These are phyloP conservation scores for Athene cunicularia DNA, from an alignment of 2,113 vertebrate genomes.

Conservation along the genomic window DNA sequence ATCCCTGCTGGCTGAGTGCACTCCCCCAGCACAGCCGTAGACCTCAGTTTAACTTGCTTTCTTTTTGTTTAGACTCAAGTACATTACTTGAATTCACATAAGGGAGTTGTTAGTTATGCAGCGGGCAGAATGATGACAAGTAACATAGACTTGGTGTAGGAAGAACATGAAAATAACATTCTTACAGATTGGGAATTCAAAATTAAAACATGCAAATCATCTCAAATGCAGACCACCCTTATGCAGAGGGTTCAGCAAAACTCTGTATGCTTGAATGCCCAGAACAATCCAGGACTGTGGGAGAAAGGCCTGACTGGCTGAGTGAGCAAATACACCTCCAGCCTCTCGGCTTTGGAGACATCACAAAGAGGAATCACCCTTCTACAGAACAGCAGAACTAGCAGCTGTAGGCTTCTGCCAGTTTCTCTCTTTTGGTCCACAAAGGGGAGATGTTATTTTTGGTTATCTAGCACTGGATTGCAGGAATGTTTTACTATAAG, in stretches of 20 bases:
- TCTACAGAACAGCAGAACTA: background rate
- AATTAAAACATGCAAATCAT: background rate
- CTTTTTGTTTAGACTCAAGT: background rate
- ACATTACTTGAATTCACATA: background rate
- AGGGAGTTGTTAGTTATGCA: background rate
- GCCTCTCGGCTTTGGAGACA: background rate
- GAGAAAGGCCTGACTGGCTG: background rate
- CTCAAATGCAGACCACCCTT: background rate
- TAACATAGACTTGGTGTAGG: background rate
- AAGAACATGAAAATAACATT: background rate
- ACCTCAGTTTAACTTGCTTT: background rate
- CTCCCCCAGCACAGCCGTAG: background rate
- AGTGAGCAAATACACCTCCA: background rate
- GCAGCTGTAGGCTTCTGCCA: background rate
- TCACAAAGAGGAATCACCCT: background rate
- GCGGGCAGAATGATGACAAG: background rate
- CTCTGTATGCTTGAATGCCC: background rate
- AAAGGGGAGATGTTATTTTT: slow-evolving; percentile 13
- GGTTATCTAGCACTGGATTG: background rate
- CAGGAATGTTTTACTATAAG: slow-evolving; percentile 52
- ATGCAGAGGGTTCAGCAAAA: background rate
- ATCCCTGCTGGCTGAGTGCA: background rate
- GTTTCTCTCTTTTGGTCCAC: background rate
- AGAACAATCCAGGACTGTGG: background rate
- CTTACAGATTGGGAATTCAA: background rate